Evolutionary conservation across 1,140 invertebrate species (phyloP).

Genomic region (Brachionus asplanchnoidis): DNA sequence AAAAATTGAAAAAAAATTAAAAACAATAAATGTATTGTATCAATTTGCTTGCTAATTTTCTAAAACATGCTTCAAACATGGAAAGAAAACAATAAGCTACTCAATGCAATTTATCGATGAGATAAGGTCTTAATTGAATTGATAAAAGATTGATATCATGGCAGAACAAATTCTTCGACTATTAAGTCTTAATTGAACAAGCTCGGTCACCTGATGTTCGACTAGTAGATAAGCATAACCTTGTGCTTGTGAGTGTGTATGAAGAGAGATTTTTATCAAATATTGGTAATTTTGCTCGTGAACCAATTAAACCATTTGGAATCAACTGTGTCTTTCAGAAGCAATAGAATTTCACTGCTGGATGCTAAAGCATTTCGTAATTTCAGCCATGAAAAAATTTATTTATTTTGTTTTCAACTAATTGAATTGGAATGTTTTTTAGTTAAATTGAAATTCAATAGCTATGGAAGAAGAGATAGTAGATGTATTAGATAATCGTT

Average conservation of each 20-base stretch:
- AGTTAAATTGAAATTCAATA: neutral
- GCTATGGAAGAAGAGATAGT: neutral
- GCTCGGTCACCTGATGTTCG: conserved; percentile 2
- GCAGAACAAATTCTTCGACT: neutral
- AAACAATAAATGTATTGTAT: neutral
- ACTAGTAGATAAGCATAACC: neutral
- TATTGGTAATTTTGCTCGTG: neutral
- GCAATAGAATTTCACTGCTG: neutral
- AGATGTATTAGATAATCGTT: neutral
- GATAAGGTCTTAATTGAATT: conserved; percentile 24
- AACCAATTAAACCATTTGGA: neutral
- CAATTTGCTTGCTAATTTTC: neutral
- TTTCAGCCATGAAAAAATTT: neutral
- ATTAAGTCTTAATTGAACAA: neutral
- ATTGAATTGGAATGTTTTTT: conserved; percentile 10
- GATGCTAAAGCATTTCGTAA: neutral
- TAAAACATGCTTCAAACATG: neutral
- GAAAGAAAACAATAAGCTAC: neutral
- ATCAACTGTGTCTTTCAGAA: neutral
- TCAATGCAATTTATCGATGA: neutral
- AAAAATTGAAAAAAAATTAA: neutral
- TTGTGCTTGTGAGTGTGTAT: neutral
- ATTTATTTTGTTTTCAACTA: neutral
- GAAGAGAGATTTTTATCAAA: neutral
- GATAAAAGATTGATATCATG: conserved; percentile 18